Percentiles rank a stretch among this genome's conserved stretches.
Conservation (phyloP, 2,797 vertebrate genomes). For the Meda fulgida region DNA sequence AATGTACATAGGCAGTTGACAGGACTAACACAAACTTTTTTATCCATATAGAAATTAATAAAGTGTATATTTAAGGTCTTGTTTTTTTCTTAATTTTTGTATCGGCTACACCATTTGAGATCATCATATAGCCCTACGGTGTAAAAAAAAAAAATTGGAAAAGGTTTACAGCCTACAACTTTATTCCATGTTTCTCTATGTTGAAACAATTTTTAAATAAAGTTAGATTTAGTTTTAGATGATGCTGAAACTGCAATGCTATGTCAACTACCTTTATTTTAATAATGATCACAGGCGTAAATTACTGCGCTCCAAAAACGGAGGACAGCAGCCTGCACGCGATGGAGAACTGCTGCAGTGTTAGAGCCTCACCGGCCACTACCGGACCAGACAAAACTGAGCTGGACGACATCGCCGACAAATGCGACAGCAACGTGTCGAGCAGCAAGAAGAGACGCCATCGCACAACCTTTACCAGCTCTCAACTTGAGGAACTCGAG, state of each 20-base stretch:
- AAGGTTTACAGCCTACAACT: background rate
- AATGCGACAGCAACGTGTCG: conserved; percentile 97
- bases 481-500: conserved; percentile 96
- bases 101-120: background rate
- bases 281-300: conserved; percentile 68
- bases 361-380: conserved; percentile 84
- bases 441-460: conserved; percentile 98
- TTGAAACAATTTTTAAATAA: background rate
- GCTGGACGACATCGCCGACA: conserved; percentile 88
- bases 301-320: conserved; percentile 85
- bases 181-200: background rate
- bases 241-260: background rate
- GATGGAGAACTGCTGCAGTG: conserved; percentile 86
- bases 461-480: conserved; percentile 95
- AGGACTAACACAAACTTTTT: background rate
- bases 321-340: conserved; percentile 86
- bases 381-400: conserved; percentile 84
- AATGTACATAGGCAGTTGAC: background rate
- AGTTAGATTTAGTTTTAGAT: background rate
- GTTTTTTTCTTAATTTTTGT: background rate
- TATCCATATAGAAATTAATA: background rate
- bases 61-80: background rate
- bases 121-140: background rate
- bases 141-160: background rate
- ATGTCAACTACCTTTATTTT: background rate